Conservation (phyloP, 2,888 invertebrate species). For the Ditylenchus weischeri region DNA sequence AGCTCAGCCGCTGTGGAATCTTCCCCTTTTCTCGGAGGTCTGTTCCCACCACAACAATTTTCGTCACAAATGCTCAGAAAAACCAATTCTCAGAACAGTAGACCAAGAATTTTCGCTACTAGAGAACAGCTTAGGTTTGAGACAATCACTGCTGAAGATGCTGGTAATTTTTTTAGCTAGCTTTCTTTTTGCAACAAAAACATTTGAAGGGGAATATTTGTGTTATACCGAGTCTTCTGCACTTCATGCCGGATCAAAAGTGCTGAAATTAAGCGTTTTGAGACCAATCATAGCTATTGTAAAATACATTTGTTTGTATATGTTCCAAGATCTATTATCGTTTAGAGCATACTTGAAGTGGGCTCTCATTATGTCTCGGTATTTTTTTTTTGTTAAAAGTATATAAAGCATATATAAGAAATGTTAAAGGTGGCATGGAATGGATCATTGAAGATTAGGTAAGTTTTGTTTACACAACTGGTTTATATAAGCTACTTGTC, state of each 20-base stretch:
- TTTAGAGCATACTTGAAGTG: conserved; percentile 29
- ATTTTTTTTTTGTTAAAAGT: not conserved
- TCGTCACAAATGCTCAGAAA: not conserved
- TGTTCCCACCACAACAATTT: not conserved
- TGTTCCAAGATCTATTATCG: not conserved
- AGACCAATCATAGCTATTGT: conserved; percentile 22
- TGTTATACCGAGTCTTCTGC: conserved; percentile 20
- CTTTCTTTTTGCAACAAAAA: too few relatives aligned
- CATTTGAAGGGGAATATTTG: conserved; percentile 33
- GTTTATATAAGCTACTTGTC: too few relatives aligned
- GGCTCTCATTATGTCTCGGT: conserved; percentile 43
- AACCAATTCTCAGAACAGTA: not conserved
- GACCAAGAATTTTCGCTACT: conserved; percentile 30
- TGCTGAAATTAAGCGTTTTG: conserved; percentile 19
- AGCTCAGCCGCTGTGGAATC: not conserved
- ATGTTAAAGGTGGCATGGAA: conserved; percentile 32
- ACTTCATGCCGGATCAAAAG: conserved; percentile 6
- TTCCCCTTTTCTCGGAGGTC: conserved; percentile 9
- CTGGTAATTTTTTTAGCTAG: too few relatives aligned
- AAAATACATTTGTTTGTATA: not conserved
- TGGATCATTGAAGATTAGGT: conserved; percentile 33
- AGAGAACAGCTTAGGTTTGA: conserved; percentile 38
- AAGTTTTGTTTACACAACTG: not conserved
- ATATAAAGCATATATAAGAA: too few relatives aligned
- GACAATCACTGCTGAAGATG: conserved; percentile 27